Conservation (phyloP, 1,140 invertebrate species). For the Bacillus rossius region DNA sequence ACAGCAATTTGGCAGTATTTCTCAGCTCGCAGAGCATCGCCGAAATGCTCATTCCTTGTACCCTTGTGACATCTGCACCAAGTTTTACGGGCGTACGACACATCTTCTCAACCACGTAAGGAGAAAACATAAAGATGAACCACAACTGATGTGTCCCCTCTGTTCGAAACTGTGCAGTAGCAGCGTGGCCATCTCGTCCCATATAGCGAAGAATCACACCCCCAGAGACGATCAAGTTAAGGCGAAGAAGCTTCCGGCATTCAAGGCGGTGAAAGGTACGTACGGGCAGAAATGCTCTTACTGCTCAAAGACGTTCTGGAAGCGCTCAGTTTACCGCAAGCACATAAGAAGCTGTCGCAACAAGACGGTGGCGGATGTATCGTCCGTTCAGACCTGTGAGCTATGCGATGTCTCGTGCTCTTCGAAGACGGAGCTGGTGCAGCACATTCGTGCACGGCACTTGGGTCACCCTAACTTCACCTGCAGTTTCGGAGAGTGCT, state of each 20-base stretch:
- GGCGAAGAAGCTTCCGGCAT: neutral
- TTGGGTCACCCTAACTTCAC: conserved; percentile 49
- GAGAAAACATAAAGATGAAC: conserved; percentile 53
- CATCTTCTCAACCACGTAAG: conserved; percentile 61
- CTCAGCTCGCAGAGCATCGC: conserved; percentile 51
- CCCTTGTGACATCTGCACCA: conserved; percentile 56
- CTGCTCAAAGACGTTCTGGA: neutral
- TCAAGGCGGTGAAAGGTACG: neutral
- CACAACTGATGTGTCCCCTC: conserved; percentile 52
- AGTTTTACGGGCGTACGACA: conserved; percentile 54
- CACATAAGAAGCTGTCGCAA: neutral
- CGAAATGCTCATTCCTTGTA: conserved; percentile 48
- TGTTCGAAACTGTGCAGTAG: conserved; percentile 55
- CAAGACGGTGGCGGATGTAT: neutral
- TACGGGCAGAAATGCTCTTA: neutral
- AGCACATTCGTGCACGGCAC: conserved; percentile 52
- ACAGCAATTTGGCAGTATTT: conserved; percentile 41
- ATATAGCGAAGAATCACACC: conserved; percentile 53
- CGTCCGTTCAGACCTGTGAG: neutral
- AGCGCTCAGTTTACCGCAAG: neutral
- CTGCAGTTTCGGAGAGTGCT: conserved; percentile 43
- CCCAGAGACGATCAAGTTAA: conserved; percentile 16
- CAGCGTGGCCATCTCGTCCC: conserved; percentile 50
- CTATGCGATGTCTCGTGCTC: neutral
- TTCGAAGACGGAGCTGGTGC: conserved; percentile 30